These are phyloP conservation scores for Periparus ater DNA, from an alignment of 2,797 vertebrate genomes.

Conservation along the genomic window DNA sequence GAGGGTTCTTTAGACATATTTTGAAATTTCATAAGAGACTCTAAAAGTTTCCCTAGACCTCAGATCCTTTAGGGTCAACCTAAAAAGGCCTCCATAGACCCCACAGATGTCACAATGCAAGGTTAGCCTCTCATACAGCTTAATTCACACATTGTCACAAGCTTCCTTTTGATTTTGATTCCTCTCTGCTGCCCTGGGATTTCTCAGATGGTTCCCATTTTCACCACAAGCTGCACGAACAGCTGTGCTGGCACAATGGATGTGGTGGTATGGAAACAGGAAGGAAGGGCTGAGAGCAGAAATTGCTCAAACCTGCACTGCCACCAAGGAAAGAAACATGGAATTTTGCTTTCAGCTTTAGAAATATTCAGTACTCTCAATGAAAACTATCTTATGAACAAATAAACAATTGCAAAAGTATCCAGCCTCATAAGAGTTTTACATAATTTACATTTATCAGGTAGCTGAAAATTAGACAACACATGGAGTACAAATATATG, in stretches of 20 bases:
- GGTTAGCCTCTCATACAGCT: not conserved
- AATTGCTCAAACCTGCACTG: not conserved
- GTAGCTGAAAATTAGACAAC: not conserved
- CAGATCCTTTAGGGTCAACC: not conserved
- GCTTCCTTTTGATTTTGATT: conserved; percentile 32
- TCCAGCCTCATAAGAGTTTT: not conserved
- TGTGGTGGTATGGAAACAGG: not conserved
- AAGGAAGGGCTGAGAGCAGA: not conserved
- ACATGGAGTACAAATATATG: not conserved
- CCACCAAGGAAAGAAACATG: not conserved
- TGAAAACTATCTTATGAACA: not conserved
- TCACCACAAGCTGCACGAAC: not conserved
- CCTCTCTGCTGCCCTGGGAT: not conserved
- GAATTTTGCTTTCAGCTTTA: not conserved
- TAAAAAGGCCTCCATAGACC: not conserved
- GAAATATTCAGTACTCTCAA: not conserved
- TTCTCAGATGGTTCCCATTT: conserved; percentile 21
- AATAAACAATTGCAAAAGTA: not conserved
- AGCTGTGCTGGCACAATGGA: not conserved
- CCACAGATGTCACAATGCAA: not conserved
- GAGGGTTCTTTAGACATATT: not conserved
- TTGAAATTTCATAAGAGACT: not conserved
- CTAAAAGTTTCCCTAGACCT: not conserved
- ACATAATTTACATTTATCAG: not conserved
- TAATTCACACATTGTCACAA: not conserved